Percentiles rank a stretch among this genome's conserved stretches.
Evolutionary conservation across 1,140 invertebrate genomes (phyloP).

Genomic region (Eupristina koningsbergeri): DNA sequence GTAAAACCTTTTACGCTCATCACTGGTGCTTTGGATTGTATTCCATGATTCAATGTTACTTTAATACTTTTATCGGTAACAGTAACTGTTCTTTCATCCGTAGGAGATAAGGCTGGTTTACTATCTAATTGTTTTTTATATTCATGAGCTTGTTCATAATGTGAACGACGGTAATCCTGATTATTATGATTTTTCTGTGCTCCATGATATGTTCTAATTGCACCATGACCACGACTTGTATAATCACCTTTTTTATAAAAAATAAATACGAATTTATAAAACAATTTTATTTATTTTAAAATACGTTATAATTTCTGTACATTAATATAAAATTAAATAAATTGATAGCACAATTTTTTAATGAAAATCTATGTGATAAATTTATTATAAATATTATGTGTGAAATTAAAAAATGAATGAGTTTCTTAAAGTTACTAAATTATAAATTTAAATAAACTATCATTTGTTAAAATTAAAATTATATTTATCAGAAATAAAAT

Average conservation of each 20-base stretch:
- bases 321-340: not conserved
- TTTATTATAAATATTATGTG: not conserved
- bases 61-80: constrained; percentile 64
- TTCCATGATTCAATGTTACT: constrained; percentile 59
- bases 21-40: constrained; percentile 59
- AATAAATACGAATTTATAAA: constrained; percentile 4
- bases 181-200: constrained; percentile 57
- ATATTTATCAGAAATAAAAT: too few species aligned
- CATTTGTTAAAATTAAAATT: too few species aligned
- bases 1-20: constrained; percentile 68
- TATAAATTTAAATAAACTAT: too few species aligned
- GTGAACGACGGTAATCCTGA: constrained; percentile 57
- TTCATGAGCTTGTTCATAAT: constrained; percentile 49
- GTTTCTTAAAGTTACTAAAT: not conserved
- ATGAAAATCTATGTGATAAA: too few species aligned
- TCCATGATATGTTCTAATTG: constrained; percentile 56
- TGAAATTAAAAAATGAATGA: not conserved
- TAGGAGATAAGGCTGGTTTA: constrained; percentile 38
- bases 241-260: constrained; percentile 53
- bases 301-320: too few species aligned
- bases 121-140: constrained; percentile 32
- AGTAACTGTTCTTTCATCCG: constrained; percentile 59
- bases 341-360: not conserved
- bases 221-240: constrained; percentile 56
- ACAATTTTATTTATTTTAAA: not conserved